Conservation (phyloP, 53 echinoderm and acorn worm species). For the Paelopatides confundens region DNA sequence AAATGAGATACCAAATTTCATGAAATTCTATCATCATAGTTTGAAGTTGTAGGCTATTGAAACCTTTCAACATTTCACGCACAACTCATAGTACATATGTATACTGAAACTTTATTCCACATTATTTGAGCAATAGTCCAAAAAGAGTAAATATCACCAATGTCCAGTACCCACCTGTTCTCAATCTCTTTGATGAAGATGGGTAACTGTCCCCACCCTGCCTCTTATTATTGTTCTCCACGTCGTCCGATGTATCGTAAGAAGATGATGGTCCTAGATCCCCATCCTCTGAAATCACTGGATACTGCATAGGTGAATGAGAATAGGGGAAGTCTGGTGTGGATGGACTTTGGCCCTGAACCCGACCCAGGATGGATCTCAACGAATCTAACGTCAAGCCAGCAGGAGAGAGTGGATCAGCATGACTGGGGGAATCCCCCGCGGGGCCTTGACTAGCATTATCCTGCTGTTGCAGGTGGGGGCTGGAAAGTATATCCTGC, state of each 20-base stretch:
- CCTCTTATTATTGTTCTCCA: slow-evolving; percentile 42
- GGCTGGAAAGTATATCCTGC: slow-evolving; percentile 5
- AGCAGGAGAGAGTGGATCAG: slow-evolving; percentile 33
- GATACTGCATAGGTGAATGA: neutral
- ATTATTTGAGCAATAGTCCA: no score
- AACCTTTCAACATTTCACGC: no score
- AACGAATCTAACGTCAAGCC: slow-evolving; percentile 32
- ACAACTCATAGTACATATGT: no score
- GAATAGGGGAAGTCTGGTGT: neutral
- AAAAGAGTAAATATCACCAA: no score
- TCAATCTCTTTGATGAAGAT: slow-evolving; percentile 16
- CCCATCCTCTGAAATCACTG: neutral
- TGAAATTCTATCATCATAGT: no score
- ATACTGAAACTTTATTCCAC: no score
- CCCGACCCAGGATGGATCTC: slow-evolving; percentile 25
- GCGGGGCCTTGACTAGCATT: neutral
- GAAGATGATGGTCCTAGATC: neutral
- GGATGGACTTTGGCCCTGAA: neutral
- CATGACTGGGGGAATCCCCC: neutral
- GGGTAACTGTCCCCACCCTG: neutral
- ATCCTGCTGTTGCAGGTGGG: neutral
- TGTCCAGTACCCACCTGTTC: slow-evolving; percentile 14
- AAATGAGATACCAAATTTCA: no score
- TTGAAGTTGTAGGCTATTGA: no score
- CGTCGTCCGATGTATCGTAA: neutral